phyloP scores from a whole-genome alignment of 2,888 invertebrate species.

The Melinopterus prodromus region DNA sequence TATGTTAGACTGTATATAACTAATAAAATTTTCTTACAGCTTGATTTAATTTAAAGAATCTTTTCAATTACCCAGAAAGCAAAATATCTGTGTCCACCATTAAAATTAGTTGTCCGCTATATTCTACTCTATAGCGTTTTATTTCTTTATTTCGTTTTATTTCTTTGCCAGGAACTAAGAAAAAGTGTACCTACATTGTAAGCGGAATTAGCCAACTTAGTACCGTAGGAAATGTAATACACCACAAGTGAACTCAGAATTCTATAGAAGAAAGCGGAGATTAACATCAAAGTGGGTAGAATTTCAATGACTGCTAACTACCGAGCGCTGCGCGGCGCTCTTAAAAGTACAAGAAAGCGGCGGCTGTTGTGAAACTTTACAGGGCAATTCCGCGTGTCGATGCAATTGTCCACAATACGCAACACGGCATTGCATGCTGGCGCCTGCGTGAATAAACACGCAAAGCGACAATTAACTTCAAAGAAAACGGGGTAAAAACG shows the following conservation, averaged over 20 bases:
- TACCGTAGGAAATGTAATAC: not conserved
- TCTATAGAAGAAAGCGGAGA: not conserved
- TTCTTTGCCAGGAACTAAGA: not conserved
- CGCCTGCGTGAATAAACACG: not conserved
- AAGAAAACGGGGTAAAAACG: not conserved
- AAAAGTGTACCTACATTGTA: not conserved
- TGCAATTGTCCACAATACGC: not conserved
- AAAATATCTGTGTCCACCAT: no score
- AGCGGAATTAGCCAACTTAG: not conserved
- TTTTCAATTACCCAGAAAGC: no score
- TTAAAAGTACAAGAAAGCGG: constrained; percentile 4
- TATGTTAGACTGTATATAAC: no score
- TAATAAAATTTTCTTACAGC: no score
- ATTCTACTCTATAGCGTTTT: not conserved
- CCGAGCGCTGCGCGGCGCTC: not conserved
- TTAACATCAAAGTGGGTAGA: not conserved
- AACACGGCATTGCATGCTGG: not conserved
- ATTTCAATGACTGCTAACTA: not conserved
- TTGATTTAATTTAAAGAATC: no score
- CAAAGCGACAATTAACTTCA: not conserved
- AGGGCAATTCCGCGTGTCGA: not conserved
- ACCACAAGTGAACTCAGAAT: not conserved
- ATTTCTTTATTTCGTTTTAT: not conserved
- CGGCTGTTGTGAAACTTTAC: not conserved
- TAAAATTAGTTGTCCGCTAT: no score